phyloP scores from a whole-genome alignment of 1,140 invertebrate genomes.

The Caenorhabditis tropicalis region DNA sequence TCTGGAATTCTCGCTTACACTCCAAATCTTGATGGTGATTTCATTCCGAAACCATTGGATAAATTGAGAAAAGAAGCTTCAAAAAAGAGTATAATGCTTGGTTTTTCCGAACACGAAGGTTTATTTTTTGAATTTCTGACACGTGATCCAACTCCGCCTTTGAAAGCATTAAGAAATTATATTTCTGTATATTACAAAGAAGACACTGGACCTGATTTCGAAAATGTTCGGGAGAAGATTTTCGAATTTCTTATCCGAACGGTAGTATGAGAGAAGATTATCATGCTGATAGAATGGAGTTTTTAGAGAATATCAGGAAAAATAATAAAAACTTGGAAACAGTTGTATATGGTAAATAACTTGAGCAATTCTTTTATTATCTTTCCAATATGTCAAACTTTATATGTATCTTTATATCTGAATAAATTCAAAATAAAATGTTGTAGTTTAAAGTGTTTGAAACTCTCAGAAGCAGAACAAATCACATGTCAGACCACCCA shows the following conservation, averaged over 20 bases:
- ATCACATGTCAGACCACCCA: neutral
- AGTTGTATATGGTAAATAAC: neutral
- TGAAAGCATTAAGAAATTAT: neutral
- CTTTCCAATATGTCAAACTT: too few relatives aligned
- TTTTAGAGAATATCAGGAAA: neutral
- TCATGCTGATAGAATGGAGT: neutral
- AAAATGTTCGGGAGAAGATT: conserved; percentile 33
- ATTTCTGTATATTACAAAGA: conserved; percentile 12
- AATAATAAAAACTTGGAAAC: conserved; percentile 16
- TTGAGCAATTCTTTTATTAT: neutral
- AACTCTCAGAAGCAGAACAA: neutral
- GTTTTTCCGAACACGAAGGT: conserved; percentile 56
- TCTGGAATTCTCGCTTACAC: conserved; percentile 41
- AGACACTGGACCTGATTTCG: conserved; percentile 32
- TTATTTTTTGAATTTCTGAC: conserved; percentile 51
- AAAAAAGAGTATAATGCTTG: conserved; percentile 51
- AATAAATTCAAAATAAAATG: too few relatives aligned
- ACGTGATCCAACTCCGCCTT: conserved; percentile 1
- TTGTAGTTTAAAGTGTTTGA: too few relatives aligned
- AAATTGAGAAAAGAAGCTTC: conserved; percentile 48
- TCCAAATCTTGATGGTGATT: conserved; percentile 57
- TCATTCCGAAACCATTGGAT: conserved; percentile 49
- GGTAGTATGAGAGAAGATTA: neutral
- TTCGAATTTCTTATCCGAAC: neutral
- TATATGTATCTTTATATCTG: too few relatives aligned